Conservation (phyloP, 2,888 invertebrate genomes). For the Bursaphelenchus okinawaensis region DNA sequence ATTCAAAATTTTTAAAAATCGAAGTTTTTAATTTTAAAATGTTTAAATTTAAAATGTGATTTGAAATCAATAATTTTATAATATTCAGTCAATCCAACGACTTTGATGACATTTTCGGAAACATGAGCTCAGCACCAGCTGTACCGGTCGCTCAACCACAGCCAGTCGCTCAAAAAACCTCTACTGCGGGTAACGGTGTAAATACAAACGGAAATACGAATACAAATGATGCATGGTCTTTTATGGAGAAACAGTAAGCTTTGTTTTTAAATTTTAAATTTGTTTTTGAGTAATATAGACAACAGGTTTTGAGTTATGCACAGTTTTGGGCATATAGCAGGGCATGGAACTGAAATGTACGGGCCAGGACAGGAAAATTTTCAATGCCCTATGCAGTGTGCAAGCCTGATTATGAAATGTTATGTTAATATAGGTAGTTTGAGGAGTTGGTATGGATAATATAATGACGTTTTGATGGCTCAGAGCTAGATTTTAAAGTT, state of each 20-base stretch:
- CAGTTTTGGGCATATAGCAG: background rate
- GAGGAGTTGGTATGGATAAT: too few species aligned
- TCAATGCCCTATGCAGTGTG: too few species aligned
- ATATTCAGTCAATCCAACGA: constrained; percentile 6
- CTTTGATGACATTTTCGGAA: constrained; percentile 21
- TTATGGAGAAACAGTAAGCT: constrained; percentile 11
- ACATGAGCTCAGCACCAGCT: constrained; percentile 14
- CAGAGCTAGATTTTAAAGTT: too few species aligned
- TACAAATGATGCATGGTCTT: constrained; percentile 5
- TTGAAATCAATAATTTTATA: background rate
- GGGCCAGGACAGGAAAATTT: too few species aligned
- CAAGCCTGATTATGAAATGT: too few species aligned
- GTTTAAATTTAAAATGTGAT: background rate
- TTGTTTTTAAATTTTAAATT: background rate
- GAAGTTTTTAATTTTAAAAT: too few species aligned
- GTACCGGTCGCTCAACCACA: constrained; percentile 9
- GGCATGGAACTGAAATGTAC: too few species aligned
- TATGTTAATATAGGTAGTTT: too few species aligned
- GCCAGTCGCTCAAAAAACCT: background rate
- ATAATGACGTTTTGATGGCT: too few species aligned
- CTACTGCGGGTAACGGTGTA: background rate
- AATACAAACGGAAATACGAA: background rate
- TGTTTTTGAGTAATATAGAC: background rate
- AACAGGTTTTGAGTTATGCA: background rate
- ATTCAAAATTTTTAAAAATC: too few species aligned